Base-by-base conservation (phyloP, 1,140 invertebrate species). In the Caerostris extrusa region DNA sequence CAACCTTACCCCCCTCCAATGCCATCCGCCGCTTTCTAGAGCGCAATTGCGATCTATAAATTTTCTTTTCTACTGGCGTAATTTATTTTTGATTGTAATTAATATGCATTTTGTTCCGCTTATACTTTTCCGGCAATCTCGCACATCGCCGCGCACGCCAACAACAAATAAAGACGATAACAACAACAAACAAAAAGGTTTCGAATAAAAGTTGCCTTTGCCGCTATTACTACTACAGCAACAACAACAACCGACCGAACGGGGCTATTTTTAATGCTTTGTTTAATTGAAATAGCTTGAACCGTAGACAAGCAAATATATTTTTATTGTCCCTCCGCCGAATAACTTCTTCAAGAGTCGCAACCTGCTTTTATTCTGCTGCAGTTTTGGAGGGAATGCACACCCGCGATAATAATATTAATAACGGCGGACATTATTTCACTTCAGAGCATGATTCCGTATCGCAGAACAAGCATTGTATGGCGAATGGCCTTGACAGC, bases 61-160 rank as follows among this genome's bases (percentile, higher is more conserved):
- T 94, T 94, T 94, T 94, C 87, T 90, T 94, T 94, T 34, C 34
- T 58, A 83, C 17, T 88, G 67, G 60, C 86, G 87, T 94, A 94
- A 94, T 90, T 94, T 94, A 94, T 94, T 94, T 94, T 94, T 94
- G 93, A 94, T 94, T 90, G 93, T 90, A 94, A 94, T 94, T 94
- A 94, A 94, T 94, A 94, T 90, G 93, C 93, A 90, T 94, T 94
- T 94, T 94, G 93, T 86, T 90, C 93, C 88, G 86, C 93, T 67
- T 34, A 77, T 71, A 71, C 67, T 64, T 50, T 56, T 91, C 67
- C 71, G 17, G 58, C 57, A 56, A 90, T 90, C 87, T 85, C 93
- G 87, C 85, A 89, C 71, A 93, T 89, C 85, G 86, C 81, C 82
- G 82, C 83, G 50, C 88, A 82, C 85, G 61, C 77, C n/a, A 81